Percentiles rank a stretch among this genome's conserved stretches.
Evolutionary conservation across 1,140 invertebrate species (phyloP).

Genomic region (Papilio machaon): DNA sequence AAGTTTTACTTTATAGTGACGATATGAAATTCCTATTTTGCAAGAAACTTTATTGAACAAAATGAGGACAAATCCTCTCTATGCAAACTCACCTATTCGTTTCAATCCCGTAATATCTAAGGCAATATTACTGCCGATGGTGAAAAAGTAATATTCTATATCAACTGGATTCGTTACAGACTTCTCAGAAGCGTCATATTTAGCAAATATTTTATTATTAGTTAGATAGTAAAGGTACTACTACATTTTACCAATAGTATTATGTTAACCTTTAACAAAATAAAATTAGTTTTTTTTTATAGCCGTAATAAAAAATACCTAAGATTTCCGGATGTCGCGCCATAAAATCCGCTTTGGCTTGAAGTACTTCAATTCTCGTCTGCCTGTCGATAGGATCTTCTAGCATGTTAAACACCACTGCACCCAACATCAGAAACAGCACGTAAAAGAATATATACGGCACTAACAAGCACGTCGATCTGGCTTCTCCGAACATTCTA

Average conservation of each 20-base stretch:
- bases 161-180: background rate
- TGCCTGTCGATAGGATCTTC: slow-evolving; percentile 87
- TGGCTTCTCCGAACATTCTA: slow-evolving; percentile 73
- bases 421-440: slow-evolving; percentile 88
- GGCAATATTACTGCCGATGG: background rate
- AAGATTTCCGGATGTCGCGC: slow-evolving; percentile 80
- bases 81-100: background rate
- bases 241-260: too few species aligned
- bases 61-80: background rate
- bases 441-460: slow-evolving; percentile 86
- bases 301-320: slow-evolving; percentile 65
- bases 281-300: background rate
- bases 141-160: background rate
- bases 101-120: background rate
- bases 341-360: slow-evolving; percentile 83
- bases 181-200: background rate
- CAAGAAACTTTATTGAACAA: background rate
- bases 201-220: background rate
- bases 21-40: background rate
- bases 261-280: background rate
- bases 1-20: background rate
- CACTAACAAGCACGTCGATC: slow-evolving; percentile 78
- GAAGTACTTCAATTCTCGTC: slow-evolving; percentile 80
- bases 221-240: background rate
- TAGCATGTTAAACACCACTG: slow-evolving; percentile 88